Conservation (phyloP, 2,113 vertebrate species). For the Hemicordylus capensis region DNA sequence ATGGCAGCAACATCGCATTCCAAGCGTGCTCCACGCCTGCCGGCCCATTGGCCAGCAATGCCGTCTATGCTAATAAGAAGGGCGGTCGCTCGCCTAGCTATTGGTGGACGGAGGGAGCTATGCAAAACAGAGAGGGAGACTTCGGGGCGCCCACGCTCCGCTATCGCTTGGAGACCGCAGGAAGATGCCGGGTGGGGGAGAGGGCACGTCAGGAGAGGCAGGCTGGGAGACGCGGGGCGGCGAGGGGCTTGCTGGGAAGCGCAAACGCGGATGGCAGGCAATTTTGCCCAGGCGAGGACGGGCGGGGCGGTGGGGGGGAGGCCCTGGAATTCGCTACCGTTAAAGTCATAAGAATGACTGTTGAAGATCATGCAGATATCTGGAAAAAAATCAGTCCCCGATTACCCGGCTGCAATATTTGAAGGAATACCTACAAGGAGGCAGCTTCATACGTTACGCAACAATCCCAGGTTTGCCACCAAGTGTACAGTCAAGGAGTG, state of each 20-base stretch:
- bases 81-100: fast-evolving
- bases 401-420: neutral
- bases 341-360: neutral
- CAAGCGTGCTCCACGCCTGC: slow-evolving; percentile 9
- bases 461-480: neutral
- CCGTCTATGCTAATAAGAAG: slow-evolving; percentile 61
- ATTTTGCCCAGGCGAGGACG: too few relatives aligned
- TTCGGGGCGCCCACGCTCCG: slow-evolving; percentile 48
- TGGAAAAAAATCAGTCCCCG: neutral
- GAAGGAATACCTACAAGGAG: too few relatives aligned
- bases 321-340: neutral
- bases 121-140: slow-evolving; percentile 21
- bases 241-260: too few relatives aligned
- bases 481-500: neutral
- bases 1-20: slow-evolving; percentile 31
- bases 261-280: neutral
- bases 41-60: slow-evolving; percentile 66
- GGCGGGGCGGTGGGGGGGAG: too few relatives aligned
- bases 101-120: slow-evolving; percentile 1
- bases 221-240: neutral
- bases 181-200: neutral
- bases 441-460: neutral
- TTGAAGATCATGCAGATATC: neutral
- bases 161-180: slow-evolving; percentile 51
- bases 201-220: fast-evolving